phyloP scores from a whole-genome alignment of 2,888 invertebrate genomes.

The Synanthedon formicaeformis region DNA sequence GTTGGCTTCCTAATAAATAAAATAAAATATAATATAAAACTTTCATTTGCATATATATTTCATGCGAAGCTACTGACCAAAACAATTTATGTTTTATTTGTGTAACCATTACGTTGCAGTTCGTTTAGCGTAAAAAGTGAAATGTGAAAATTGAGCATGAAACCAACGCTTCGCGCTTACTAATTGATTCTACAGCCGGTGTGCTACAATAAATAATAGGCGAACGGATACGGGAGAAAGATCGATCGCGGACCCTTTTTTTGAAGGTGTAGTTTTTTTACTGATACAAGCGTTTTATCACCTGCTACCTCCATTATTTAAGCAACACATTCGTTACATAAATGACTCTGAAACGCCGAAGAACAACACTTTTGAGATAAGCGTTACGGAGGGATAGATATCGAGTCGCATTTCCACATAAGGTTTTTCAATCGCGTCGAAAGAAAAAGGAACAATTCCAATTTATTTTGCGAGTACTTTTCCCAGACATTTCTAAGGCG shows the following conservation, averaged over 20 bases:
- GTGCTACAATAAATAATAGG: not conserved
- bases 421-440: constrained; percentile 35
- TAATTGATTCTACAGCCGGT: not conserved
- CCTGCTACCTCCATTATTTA: not conserved
- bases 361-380: constrained; percentile 6
- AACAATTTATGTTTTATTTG: constrained; percentile 33
- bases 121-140: constrained; percentile 43
- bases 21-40: not conserved
- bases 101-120: constrained; percentile 39
- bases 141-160: constrained; percentile 17
- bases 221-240: not conserved
- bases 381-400: constrained; percentile 6
- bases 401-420: constrained; percentile 14
- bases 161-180: constrained; percentile 8
- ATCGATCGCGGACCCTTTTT: not conserved
- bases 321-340: constrained; percentile 1
- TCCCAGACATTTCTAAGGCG: constrained; percentile 41
- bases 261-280: constrained; percentile 1
- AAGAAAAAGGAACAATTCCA: constrained; percentile 40
- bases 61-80: constrained; percentile 22
- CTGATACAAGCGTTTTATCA: not conserved
- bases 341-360: constrained; percentile 6
- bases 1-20: too few relatives aligned
- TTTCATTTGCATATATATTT: constrained; percentile 8
- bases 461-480: constrained; percentile 47